Evolutionary conservation across 2,113 vertebrate genomes (phyloP).

Genomic region (Bettongia penicillata): DNA sequence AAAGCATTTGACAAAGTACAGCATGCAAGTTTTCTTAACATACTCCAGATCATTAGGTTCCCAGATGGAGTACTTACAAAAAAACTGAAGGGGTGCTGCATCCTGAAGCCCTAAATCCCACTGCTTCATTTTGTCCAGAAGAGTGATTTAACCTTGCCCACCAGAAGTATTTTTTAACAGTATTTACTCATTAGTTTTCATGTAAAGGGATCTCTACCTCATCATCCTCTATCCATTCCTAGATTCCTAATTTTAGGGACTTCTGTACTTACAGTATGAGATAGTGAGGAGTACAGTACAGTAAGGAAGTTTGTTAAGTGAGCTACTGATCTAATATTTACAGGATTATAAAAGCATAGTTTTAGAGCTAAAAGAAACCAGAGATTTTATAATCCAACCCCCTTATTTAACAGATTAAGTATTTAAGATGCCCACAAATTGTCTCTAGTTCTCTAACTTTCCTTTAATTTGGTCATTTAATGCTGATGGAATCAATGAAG

Average conservation of each 20-base stretch:
- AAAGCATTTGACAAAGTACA: background rate
- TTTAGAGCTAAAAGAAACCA: background rate
- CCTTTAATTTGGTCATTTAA: background rate
- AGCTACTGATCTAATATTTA: background rate
- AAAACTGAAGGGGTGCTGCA: background rate
- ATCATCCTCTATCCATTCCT: background rate
- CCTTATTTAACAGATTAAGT: background rate
- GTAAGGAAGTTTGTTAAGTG: background rate
- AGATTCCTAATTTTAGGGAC: background rate
- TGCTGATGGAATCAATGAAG: background rate
- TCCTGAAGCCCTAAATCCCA: background rate
- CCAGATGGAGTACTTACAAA: background rate
- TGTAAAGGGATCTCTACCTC: background rate
- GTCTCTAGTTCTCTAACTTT: background rate
- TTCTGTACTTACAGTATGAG: background rate
- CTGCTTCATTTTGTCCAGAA: background rate
- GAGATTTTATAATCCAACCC: background rate
- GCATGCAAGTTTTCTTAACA: slow-evolving; percentile 30
- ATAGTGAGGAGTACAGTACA: background rate
- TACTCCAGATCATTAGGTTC: background rate
- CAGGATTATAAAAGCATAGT: background rate
- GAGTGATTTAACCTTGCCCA: background rate
- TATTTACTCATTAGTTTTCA: background rate
- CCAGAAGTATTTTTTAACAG: background rate
- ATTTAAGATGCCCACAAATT: background rate